These are phyloP conservation scores for Rhagophthalmus giganteus DNA, from an alignment of 2,888 invertebrate genomes.

Conservation along the genomic window DNA sequence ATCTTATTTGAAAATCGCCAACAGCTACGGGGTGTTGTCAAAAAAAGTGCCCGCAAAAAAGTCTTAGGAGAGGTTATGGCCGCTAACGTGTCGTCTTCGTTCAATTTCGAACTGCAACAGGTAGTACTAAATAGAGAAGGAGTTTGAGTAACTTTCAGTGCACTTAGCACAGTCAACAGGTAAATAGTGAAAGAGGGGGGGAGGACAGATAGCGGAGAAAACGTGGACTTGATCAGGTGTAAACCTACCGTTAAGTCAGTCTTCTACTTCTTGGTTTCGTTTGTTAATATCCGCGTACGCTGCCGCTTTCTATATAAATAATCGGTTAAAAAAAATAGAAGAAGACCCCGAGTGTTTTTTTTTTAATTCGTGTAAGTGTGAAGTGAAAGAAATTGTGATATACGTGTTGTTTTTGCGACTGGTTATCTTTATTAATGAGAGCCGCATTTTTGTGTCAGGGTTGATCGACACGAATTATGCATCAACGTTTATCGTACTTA, in stretches of 20 bases:
- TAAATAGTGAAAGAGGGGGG: slow-evolving; percentile 11
- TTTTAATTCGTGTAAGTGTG: slow-evolving; percentile 5
- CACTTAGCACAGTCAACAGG: no score
- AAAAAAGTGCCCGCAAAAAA: no score
- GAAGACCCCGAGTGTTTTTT: background rate
- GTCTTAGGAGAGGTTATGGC: no score
- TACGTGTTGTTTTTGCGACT: background rate
- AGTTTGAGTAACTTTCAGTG: no score
- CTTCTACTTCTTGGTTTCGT: slow-evolving; percentile 28
- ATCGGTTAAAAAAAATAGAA: slow-evolving; percentile 4
- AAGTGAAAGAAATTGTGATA: slow-evolving; percentile 3
- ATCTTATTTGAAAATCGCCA: no score
- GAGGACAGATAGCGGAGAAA: slow-evolving; percentile 19
- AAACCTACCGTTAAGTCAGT: slow-evolving; percentile 26
- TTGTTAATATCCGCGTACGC: slow-evolving; percentile 21
- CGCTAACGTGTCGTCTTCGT: no score
- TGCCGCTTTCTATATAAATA: slow-evolving; percentile 7
- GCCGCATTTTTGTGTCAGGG: slow-evolving; percentile 14
- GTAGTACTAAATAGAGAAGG: no score
- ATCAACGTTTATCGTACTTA: background rate
- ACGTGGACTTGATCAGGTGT: slow-evolving; percentile 32
- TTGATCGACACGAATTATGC: slow-evolving; percentile 6
- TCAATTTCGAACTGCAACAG: no score
- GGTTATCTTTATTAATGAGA: background rate
- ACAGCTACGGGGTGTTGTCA: no score